phyloP scores from a whole-genome alignment of 92 coral and sea anemone genomes.

The Virgularia gustaviana region DNA sequence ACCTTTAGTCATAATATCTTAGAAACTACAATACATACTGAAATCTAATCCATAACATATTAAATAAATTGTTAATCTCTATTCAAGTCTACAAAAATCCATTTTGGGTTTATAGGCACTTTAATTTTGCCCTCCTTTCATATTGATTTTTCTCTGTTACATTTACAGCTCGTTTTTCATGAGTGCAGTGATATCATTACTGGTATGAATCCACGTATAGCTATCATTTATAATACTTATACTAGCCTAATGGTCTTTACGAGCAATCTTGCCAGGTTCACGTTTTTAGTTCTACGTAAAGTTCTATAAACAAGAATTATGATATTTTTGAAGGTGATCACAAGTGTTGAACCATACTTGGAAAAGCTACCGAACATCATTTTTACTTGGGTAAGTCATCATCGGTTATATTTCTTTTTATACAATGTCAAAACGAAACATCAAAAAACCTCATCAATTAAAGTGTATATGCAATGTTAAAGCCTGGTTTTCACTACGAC shows the following conservation, averaged over 20 bases:
- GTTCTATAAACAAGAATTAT: neutral
- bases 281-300: too few relatives aligned
- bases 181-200: conserved; percentile 76
- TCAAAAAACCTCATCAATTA: neutral
- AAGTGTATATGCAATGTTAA: neutral
- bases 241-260: too few relatives aligned
- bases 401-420: conserved; percentile 60
- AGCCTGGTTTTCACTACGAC: too few relatives aligned
- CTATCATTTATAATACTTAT: too few relatives aligned
- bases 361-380: conserved; percentile 69
- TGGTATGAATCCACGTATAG: conserved; percentile 80
- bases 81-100: too few relatives aligned
- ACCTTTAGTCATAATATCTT: too few relatives aligned
- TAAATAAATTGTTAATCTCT: too few relatives aligned
- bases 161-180: conserved; percentile 83
- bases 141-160: neutral
- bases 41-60: too few relatives aligned
- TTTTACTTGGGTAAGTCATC: conserved; percentile 73
- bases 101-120: neutral
- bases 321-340: conserved; percentile 55
- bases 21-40: too few relatives aligned
- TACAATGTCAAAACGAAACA: conserved; percentile 22
- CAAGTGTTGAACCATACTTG: conserved; percentile 61
- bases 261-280: too few relatives aligned
- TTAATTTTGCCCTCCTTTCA: neutral